Percentiles rank a stretch among this genome's conserved stretches.
phyloP scores from a whole-genome alignment of 2,797 vertebrate species.

The Benthosema pterotum region DNA sequence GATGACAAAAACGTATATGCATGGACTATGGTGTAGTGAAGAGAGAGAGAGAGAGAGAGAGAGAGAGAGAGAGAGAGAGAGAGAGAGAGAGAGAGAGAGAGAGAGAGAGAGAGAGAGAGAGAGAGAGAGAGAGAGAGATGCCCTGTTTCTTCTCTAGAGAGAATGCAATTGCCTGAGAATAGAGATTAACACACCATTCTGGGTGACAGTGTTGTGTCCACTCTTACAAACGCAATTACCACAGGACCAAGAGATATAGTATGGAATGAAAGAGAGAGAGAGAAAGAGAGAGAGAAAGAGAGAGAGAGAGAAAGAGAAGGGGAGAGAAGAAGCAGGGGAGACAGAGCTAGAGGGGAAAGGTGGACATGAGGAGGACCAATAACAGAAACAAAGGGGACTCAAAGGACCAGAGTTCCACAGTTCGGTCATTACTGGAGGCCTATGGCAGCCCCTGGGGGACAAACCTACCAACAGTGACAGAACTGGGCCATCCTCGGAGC shows the following conservation, averaged over 20 bases:
- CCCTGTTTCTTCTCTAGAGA: not conserved
- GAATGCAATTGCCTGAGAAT: slow-evolving; percentile 47
- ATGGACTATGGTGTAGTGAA: too few species aligned
- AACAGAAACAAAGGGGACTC: slow-evolving; percentile 41
- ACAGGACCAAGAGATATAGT: slow-evolving; percentile 2
- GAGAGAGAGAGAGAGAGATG: too few species aligned
- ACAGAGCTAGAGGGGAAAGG: not conserved
- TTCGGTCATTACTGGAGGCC: slow-evolving; percentile 60
- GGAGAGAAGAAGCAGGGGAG: not conserved
- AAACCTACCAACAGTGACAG: slow-evolving; percentile 50
- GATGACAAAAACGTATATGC: too few species aligned
- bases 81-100: too few species aligned
- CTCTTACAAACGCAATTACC: slow-evolving; percentile 45
- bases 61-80: too few species aligned
- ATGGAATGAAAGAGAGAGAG: slow-evolving; percentile 9
- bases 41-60: too few species aligned
- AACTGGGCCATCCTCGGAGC: slow-evolving; percentile 51
- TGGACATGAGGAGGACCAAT: slow-evolving; percentile 18
- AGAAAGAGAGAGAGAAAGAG: not conserved
- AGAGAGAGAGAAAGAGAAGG: not conserved
- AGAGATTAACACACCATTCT: slow-evolving; percentile 37
- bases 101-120: too few species aligned
- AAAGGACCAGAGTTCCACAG: slow-evolving; percentile 35
- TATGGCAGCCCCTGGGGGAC: slow-evolving; percentile 47
- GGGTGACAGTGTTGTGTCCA: slow-evolving; percentile 10